Evolutionary conservation across 2,797 vertebrate genomes (phyloP).

Genomic region (Microchirus variegatus): DNA sequence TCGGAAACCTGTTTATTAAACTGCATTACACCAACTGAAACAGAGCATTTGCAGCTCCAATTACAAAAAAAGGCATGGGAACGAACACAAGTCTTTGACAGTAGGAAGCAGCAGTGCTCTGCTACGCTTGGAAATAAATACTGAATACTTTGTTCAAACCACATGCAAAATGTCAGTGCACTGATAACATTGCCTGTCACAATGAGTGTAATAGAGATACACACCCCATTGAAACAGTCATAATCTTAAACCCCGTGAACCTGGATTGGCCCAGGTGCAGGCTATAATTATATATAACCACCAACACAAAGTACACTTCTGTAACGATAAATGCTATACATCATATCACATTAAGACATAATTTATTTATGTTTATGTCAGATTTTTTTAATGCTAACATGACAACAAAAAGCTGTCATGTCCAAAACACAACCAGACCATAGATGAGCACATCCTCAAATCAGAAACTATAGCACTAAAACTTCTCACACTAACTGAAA

Average conservation of each 20-base stretch:
- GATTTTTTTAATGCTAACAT: too few species aligned
- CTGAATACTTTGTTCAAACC: slow-evolving; percentile 16
- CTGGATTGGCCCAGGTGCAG: slow-evolving; percentile 6
- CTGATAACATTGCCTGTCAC: slow-evolving; percentile 31
- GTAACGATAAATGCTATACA: slow-evolving; percentile 12
- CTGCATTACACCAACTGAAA: slow-evolving; percentile 51
- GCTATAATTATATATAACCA: neutral
- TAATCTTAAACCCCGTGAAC: slow-evolving; percentile 33
- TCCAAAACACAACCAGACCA: too few species aligned
- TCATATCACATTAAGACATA: neutral
- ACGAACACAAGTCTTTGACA: slow-evolving; percentile 20
- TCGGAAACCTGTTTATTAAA: slow-evolving; percentile 77
- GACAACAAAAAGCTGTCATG: neutral
- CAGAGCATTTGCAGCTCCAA: slow-evolving; percentile 12
- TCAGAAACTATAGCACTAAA: too few species aligned
- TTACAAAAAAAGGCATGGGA: slow-evolving; percentile 48
- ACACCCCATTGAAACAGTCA: slow-evolving; percentile 20
- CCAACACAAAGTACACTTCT: slow-evolving; percentile 8
- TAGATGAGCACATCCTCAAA: too few species aligned
- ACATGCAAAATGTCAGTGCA: slow-evolving; percentile 14
- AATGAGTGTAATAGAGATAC: slow-evolving; percentile 29
- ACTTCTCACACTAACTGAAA: too few species aligned
- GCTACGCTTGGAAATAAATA: slow-evolving; percentile 17
- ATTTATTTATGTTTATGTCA: neutral
- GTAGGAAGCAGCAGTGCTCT: neutral